Percentiles rank a stretch among this genome's conserved stretches.
These are phyloP conservation scores for Bemisia tabaci DNA, from an alignment of 1,140 invertebrate species.

Conservation along the genomic window DNA sequence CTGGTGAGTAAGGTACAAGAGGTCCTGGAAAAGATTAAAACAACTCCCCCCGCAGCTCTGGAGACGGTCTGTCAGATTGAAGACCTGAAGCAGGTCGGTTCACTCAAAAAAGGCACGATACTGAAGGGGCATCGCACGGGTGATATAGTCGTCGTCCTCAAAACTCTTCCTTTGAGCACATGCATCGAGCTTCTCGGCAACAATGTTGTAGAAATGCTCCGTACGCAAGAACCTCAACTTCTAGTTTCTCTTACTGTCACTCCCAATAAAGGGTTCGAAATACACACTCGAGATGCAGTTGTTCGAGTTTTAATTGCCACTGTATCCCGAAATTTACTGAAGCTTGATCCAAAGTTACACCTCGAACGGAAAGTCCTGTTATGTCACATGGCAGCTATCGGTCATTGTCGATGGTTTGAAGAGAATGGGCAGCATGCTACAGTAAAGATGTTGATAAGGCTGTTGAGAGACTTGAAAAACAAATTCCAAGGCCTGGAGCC, in stretches of 20 bases:
- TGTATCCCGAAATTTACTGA: slow-evolving; percentile 44
- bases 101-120: slow-evolving; percentile 97
- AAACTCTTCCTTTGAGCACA: slow-evolving; percentile 91
- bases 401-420: slow-evolving; percentile 93
- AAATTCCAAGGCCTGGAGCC: slow-evolving; percentile 82
- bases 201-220: slow-evolving; percentile 75
- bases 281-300: slow-evolving; percentile 19
- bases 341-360: slow-evolving; percentile 43
- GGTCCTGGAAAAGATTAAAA: slow-evolving; percentile 83
- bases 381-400: slow-evolving; percentile 80
- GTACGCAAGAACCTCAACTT: slow-evolving; percentile 34
- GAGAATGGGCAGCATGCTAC: slow-evolving; percentile 96
- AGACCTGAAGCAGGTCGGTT: slow-evolving; percentile 89
- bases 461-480: slow-evolving; percentile 76
- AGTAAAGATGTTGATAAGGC: slow-evolving; percentile 87
- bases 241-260: background rate
- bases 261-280: background rate
- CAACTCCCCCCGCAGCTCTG: slow-evolving; percentile 84
- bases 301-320: slow-evolving; percentile 47
- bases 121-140: slow-evolving; percentile 87
- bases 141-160: slow-evolving; percentile 95
- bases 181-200: slow-evolving; percentile 67
- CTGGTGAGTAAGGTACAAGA: slow-evolving; percentile 86
- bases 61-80: slow-evolving; percentile 95
- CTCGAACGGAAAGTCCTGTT: slow-evolving; percentile 66